phyloP scores from a whole-genome alignment of 2,888 invertebrate species.

The Stenurella melanura region DNA sequence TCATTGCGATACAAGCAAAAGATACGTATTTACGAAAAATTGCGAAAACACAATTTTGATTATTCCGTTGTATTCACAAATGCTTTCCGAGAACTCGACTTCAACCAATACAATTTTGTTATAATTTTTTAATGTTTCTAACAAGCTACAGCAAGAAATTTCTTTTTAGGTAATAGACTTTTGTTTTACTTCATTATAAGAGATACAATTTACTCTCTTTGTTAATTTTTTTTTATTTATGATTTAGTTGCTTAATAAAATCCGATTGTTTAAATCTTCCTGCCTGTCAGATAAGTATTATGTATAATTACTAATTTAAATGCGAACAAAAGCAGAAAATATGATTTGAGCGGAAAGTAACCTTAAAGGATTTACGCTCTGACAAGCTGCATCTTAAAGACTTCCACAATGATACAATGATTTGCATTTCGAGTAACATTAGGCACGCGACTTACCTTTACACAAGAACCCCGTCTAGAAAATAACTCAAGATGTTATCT shows the following conservation, averaged over 20 bases:
- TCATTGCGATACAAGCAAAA: too few species aligned
- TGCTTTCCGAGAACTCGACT: too few species aligned
- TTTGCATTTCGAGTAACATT: slow-evolving; percentile 30
- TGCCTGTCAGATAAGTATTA: neutral
- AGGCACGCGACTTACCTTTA: slow-evolving; percentile 33
- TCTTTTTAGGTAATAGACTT: too few species aligned
- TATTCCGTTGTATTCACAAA: too few species aligned
- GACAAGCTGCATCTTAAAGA: slow-evolving; percentile 11
- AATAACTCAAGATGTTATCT: slow-evolving; percentile 8
- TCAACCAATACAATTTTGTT: too few species aligned
- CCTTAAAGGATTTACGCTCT: slow-evolving; percentile 26
- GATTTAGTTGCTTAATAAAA: neutral
- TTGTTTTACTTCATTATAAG: too few species aligned
- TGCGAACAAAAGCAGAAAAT: neutral
- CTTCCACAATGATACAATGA: slow-evolving; percentile 16
- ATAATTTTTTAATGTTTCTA: too few species aligned
- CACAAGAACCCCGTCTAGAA: neutral
- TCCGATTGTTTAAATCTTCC: neutral
- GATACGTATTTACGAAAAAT: too few species aligned
- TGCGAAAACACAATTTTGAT: too few species aligned
- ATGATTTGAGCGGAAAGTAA: slow-evolving; percentile 9
- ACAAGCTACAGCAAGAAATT: too few species aligned
- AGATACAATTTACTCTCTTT: too few species aligned
- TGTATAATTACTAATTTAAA: slow-evolving; percentile 7
- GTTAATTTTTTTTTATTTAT: too few species aligned